Evolutionary conservation across 2,888 invertebrate species (phyloP).

Genomic region (Eulithis testata): DNA sequence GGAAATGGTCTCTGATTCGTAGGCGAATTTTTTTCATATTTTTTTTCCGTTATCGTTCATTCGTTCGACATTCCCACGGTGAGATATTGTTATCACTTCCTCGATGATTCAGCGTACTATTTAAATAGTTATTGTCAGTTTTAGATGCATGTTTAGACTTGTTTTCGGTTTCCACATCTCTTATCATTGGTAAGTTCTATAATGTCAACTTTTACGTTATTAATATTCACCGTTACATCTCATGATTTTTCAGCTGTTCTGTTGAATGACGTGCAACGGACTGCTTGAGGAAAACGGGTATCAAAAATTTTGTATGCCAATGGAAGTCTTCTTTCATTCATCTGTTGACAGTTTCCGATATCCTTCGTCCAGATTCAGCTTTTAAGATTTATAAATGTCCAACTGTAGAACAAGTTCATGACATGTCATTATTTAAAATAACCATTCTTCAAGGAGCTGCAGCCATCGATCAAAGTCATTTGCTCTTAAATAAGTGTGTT

Average conservation of each 20-base stretch:
- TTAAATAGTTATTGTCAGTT: conserved; percentile 41
- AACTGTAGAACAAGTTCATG: conserved; percentile 44
- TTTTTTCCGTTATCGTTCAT: conserved; percentile 48
- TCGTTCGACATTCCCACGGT: conserved; percentile 69
- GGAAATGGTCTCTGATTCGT: conserved; percentile 57
- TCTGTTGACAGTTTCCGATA: conserved; percentile 44
- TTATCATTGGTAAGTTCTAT: background rate
- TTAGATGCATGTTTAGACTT: conserved; percentile 43
- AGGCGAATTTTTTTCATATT: conserved; percentile 59
- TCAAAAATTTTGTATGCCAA: conserved; percentile 29
- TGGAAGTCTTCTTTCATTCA: conserved; percentile 43
- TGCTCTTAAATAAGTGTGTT: conserved; percentile 40
- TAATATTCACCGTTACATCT: background rate
- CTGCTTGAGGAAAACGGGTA: conserved; percentile 24
- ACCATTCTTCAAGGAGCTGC: conserved; percentile 45
- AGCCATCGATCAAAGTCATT: conserved; percentile 55
- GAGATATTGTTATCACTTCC: conserved; percentile 63
- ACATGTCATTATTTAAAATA: conserved; percentile 49
- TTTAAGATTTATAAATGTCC: conserved; percentile 38
- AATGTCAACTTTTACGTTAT: conserved; percentile 2
- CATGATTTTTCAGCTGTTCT: conserved; percentile 7
- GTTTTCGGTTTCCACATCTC: conserved; percentile 28
- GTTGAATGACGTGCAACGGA: too few species aligned
- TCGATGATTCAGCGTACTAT: conserved; percentile 50
- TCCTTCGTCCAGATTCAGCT: conserved; percentile 40